Conservation (phyloP, 2,888 invertebrate species). For the Cephus sareptanus region DNA sequence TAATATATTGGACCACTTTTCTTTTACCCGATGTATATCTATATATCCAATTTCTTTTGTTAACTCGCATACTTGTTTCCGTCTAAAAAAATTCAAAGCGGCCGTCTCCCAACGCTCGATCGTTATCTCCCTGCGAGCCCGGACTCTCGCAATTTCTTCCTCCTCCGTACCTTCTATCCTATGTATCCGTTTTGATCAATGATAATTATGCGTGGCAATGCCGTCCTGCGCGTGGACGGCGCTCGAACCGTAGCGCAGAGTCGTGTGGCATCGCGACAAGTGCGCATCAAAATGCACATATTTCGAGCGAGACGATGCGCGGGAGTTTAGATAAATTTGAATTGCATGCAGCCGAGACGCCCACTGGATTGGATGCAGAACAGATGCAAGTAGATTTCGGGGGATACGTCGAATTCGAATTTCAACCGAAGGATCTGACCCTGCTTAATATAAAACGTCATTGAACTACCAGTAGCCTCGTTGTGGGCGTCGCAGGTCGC, state of each 20-base stretch:
- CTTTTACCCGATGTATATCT: background rate
- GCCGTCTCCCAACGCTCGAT: background rate
- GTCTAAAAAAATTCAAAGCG: background rate
- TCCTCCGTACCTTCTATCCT: background rate
- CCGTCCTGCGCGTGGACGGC: background rate
- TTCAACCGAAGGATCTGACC: slow-evolving; percentile 33
- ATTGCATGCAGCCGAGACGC: slow-evolving; percentile 15
- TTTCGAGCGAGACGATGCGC: slow-evolving; percentile 16
- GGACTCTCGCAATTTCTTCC: background rate
- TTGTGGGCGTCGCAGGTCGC: background rate
- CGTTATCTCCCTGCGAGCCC: background rate
- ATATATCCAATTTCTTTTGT: background rate
- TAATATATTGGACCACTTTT: background rate
- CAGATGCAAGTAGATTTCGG: background rate
- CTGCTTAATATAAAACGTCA: slow-evolving; percentile 11
- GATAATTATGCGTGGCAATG: background rate
- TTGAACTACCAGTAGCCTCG: background rate
- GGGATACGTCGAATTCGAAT: slow-evolving; percentile 21
- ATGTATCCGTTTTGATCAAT: background rate
- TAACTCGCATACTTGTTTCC: background rate
- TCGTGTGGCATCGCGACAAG: slow-evolving; percentile 4
- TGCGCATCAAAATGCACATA: slow-evolving; percentile 23
- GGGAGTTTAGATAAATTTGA: slow-evolving; percentile 20
- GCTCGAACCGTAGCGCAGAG: background rate
- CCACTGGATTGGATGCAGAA: background rate